These are phyloP conservation scores for Diglossa cyanea DNA, from an alignment of 2,797 vertebrate genomes.

Conservation along the genomic window DNA sequence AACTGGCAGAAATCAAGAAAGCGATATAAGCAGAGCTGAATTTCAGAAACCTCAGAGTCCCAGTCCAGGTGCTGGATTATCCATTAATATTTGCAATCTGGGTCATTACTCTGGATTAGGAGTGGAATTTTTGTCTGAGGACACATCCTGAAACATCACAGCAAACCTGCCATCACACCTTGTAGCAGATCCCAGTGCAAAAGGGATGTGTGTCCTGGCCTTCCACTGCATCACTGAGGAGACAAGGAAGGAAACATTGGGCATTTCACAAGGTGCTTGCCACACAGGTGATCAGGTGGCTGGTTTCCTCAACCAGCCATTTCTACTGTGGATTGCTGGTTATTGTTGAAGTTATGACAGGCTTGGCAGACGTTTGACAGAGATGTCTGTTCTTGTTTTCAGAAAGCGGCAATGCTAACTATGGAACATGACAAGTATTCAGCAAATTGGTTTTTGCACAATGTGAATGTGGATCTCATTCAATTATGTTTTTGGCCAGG, in stretches of 20 bases:
- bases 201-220: fast-evolving
- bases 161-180: background rate
- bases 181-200: background rate
- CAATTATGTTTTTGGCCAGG: constrained; percentile 5
- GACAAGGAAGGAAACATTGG: background rate
- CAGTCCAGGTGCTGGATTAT: background rate
- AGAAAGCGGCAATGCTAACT: background rate
- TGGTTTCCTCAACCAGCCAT: background rate
- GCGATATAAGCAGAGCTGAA: background rate
- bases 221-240: background rate
- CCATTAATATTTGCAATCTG: background rate
- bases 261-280: background rate
- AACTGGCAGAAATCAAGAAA: background rate
- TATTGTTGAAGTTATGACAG: background rate
- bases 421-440: background rate
- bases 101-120: background rate
- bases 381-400: background rate
- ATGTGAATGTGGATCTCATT: background rate
- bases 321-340: background rate
- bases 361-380: background rate
- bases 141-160: background rate
- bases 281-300: fast-evolving
- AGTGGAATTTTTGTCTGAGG: background rate
- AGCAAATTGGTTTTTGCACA: background rate
- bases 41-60: background rate